Evolutionary conservation across 2,888 invertebrate species (phyloP), one percentile per base, ranked within the genome.

Genomic region (Lacanobia oleracea): DNA sequence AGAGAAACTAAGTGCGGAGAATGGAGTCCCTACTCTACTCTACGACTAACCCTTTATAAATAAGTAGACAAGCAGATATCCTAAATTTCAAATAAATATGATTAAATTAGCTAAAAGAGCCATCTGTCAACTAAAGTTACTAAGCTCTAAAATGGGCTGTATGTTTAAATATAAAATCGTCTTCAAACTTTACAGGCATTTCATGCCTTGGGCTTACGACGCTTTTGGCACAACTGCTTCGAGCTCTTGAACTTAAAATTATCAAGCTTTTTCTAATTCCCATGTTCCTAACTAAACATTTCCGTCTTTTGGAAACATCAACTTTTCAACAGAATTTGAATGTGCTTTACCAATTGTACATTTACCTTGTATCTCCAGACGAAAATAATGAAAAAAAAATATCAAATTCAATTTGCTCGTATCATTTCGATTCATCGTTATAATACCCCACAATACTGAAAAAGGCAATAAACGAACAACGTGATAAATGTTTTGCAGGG

Each of bases 151-250:
- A 81, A 53, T 64, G 54, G 21, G 27, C 65, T 48, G 40, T 33
- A 57, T 33, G n/a, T 73, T 67, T 69, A 48, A 43, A 64, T 57
- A 77, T 77, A 65, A 72, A 77, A 75, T 80, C 69, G 56, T 56
- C 69, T 82, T 77, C 66, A 61, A 84, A 84, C 72, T 84, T 75
- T 53, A 14, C 57, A 70, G 54, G n/a, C 65, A 77, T 63, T 82
- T 71, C 65, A 65, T 71, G 72, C 72, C 71, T 60, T 59, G 59
- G 37, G 64, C 63, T 56, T 51, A 64, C 65, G 37, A 4, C 37
- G 59, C 23, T 53, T 72, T 48, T 57, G 37, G 59, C 56, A 54
- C 56, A 57, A 78, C 67, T 73, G 72, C 68, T 72, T 72, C 37
- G 23, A 77, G 64, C 61, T 59, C 51, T 45, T 50, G 43, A 69